A percentile compares a stretch with the other conserved stretches of the same genome.
Conservation (phyloP, 64 coral and sea anemone genomes). For the Montipora foliosa region DNA sequence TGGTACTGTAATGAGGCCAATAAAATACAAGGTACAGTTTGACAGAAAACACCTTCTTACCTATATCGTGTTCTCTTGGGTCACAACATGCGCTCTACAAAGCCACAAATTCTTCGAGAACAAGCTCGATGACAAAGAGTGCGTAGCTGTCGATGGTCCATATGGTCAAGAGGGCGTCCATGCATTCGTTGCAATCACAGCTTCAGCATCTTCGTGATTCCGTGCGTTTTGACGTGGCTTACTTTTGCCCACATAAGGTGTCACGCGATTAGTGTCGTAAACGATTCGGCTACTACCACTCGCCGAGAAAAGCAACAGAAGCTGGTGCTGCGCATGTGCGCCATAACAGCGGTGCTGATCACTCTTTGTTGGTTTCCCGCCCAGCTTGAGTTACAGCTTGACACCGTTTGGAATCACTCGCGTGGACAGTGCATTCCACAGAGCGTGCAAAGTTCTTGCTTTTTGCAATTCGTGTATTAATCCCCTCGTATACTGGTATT, state of each 20-base stretch:
- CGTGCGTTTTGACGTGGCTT: constrained; percentile 24
- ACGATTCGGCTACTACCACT: not conserved
- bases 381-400: constrained; percentile 35
- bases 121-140: not conserved
- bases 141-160: not conserved
- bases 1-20: constrained; percentile 12
- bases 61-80: constrained; percentile 18
- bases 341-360: constrained; percentile 15
- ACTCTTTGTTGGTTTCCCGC: constrained; percentile 9
- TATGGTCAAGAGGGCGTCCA: constrained; percentile 10
- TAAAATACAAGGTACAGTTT: constrained; percentile 10
- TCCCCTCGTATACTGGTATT: constrained; percentile 39
- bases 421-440: not conserved
- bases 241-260: constrained; percentile 14
- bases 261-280: not conserved
- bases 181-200: constrained; percentile 12
- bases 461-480: constrained; percentile 36
- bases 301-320: constrained; percentile 1
- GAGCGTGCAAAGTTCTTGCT: not conserved
- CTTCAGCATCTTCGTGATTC: not conserved
- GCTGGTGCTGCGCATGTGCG: not conserved
- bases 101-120: constrained; percentile 13
- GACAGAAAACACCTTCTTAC: not conserved
- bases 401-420: constrained; percentile 23
- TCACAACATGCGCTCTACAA: not conserved